phyloP scores from a whole-genome alignment of 2,113 vertebrate species.

The Chloebia gouldiae region DNA sequence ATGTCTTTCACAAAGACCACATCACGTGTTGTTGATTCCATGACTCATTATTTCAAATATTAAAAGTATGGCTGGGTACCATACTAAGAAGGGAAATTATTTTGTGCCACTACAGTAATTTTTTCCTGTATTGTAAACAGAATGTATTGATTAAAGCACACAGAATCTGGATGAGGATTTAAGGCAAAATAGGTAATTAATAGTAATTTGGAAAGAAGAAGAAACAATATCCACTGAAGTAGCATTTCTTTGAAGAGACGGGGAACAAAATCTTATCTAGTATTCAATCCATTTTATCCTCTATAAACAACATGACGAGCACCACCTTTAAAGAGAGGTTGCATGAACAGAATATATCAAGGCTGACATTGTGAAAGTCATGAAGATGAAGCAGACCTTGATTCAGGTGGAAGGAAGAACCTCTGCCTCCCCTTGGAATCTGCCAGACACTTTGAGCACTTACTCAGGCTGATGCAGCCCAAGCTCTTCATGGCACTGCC shows the following conservation, averaged over 20 bases:
- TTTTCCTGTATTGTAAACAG: not conserved
- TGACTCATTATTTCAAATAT: conserved; percentile 7
- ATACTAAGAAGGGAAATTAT: not conserved
- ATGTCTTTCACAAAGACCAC: not conserved
- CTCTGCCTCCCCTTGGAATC: not conserved
- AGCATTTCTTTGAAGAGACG: not conserved
- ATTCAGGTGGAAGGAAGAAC: not conserved
- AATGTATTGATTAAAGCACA: not conserved
- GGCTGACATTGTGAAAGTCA: not conserved
- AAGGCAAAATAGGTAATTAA: not conserved
- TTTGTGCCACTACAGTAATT: not conserved
- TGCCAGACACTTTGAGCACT: not conserved
- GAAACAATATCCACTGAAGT: not conserved
- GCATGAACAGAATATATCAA: not conserved
- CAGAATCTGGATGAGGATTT: not conserved
- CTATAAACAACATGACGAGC: not conserved
- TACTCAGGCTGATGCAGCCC: not conserved
- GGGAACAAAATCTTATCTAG: not conserved
- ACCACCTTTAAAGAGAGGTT: not conserved
- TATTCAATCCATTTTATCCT: not conserved
- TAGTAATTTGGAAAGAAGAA: not conserved
- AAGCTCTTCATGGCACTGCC: not conserved
- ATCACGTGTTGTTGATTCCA: not conserved
- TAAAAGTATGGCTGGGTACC: not conserved
- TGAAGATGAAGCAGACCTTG: not conserved